Evolutionary conservation across 2,888 invertebrate genomes (phyloP), one percentile per base, ranked within the genome.

Genomic region (Monoplex corrugatus): DNA sequence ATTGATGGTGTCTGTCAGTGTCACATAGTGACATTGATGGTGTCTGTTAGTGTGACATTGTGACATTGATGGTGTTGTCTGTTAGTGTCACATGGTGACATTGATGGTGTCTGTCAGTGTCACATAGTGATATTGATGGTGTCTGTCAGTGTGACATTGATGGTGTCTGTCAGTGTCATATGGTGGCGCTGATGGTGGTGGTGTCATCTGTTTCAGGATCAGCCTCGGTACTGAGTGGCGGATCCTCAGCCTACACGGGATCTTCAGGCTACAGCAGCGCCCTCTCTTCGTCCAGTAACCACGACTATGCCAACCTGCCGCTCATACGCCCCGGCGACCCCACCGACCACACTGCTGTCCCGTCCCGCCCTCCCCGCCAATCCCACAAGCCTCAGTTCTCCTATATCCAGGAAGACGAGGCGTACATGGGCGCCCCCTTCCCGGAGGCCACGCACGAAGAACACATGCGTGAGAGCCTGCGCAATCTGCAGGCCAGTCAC

Each of bases 401-500:
- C 8, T 88, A 28, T 83, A 82, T 82, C 72, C 50, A 88, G 40
- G 88, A 88, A 32, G 83, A 88, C 38, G 43, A 82, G 32, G 8
- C 38, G n/a, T 32, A 10, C 19, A 6, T 2, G 13, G 38, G n/a
- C 23, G 44, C 44, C 0, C 32, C 88, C n/a, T 88, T 50, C 68
- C 88, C 83, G 19, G 80, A 80, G 40, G 80, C 43, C n/a, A 80
- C 80, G 13, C 88, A 83, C 35, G 88, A 88, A 13, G 88, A 88
- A 28, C 88, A 88, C 72, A 43, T 88, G 83, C 40, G 80, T 23
- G 88, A 88, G 57, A 88, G 88, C 68, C 57, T 88, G 19, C 63
- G 83, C 0, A 88, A 82, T 35, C 13, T 88, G 43, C 82, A 88
- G 32, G 72, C n/a, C 35, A 19, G 3, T 28, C 43, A 80, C 1